These are phyloP conservation scores for Litoditis marina DNA, from an alignment of 2,888 invertebrate species.

Conservation along the genomic window DNA sequence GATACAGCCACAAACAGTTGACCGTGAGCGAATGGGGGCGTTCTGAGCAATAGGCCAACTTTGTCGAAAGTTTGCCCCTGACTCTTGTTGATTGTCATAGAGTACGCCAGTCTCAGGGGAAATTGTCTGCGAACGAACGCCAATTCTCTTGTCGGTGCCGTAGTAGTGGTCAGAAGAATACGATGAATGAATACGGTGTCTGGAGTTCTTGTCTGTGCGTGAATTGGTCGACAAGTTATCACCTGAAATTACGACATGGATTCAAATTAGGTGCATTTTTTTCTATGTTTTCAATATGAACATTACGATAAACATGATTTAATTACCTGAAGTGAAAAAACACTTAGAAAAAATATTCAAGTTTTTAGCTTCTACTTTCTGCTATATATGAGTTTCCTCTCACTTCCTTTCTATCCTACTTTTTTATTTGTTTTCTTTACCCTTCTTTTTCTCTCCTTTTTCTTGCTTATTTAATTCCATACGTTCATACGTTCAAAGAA, in stretches of 20 bases:
- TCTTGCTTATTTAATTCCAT: too few relatives aligned
- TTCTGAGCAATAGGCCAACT: constrained; percentile 27
- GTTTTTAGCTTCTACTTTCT: too few relatives aligned
- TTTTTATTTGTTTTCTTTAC: too few relatives aligned
- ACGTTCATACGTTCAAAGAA: too few relatives aligned
- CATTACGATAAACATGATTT: too few relatives aligned
- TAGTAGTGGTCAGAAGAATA: constrained; percentile 2
- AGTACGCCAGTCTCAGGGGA: constrained; percentile 52
- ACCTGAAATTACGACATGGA: background rate
- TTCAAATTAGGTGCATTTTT: too few relatives aligned
- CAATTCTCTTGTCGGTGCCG: background rate
- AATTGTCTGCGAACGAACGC: constrained; percentile 36
- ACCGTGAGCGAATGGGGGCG: constrained; percentile 48
- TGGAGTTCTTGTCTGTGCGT: background rate
- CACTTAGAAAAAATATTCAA: too few relatives aligned
- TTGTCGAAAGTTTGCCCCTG: constrained; percentile 50
- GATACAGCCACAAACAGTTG: constrained; percentile 52
- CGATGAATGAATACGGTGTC: constrained; percentile 7
- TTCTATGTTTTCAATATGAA: too few relatives aligned
- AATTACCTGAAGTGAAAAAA: too few relatives aligned
- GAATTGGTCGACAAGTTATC: background rate
- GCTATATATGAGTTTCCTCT: too few relatives aligned
- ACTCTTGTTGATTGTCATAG: constrained; percentile 58
- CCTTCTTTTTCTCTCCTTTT: too few relatives aligned
- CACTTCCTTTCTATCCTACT: too few relatives aligned